Percentiles rank a stretch among this genome's conserved stretches.
These are phyloP conservation scores for Megamerina dolium DNA, from an alignment of 2,888 invertebrate species.

Conservation along the genomic window DNA sequence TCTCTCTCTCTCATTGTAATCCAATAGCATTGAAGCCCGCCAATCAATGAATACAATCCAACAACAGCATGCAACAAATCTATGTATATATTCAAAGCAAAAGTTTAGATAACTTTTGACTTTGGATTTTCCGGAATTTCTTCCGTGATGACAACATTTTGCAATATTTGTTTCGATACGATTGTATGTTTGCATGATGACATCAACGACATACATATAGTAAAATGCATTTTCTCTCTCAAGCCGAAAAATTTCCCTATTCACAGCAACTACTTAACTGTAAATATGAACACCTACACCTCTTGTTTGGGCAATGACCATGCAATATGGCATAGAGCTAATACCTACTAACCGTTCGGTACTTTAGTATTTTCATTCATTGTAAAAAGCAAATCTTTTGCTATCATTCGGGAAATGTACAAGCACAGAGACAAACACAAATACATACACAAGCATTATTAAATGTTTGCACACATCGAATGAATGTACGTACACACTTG, in stretches of 20 bases:
- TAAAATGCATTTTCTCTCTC: constrained; percentile 18
- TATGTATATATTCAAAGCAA: constrained; percentile 19
- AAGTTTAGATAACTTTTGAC: constrained; percentile 37
- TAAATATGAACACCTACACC: neutral
- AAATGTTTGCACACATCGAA: too few relatives aligned
- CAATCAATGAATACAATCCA: too few relatives aligned
- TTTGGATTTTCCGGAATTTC: constrained; percentile 43
- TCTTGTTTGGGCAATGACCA: neutral
- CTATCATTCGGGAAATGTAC: constrained; percentile 14
- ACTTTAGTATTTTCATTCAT: too few relatives aligned
- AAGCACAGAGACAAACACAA: too few relatives aligned
- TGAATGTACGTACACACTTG: too few relatives aligned
- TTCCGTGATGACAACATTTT: constrained; percentile 23
- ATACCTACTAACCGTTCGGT: constrained; percentile 1
- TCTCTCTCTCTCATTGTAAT: neutral
- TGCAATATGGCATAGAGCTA: neutral
- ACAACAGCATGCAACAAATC: neutral
- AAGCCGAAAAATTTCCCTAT: neutral
- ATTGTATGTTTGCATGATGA: constrained; percentile 17
- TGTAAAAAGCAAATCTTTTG: constrained; percentile 16
- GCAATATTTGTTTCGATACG: constrained; percentile 30
- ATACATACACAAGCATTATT: too few relatives aligned
- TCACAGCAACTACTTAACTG: neutral
- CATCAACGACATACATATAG: constrained; percentile 36
- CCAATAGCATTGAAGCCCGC: too few relatives aligned